phyloP scores from a whole-genome alignment of 2,888 invertebrate species.

The Hypsopygia costalis region DNA sequence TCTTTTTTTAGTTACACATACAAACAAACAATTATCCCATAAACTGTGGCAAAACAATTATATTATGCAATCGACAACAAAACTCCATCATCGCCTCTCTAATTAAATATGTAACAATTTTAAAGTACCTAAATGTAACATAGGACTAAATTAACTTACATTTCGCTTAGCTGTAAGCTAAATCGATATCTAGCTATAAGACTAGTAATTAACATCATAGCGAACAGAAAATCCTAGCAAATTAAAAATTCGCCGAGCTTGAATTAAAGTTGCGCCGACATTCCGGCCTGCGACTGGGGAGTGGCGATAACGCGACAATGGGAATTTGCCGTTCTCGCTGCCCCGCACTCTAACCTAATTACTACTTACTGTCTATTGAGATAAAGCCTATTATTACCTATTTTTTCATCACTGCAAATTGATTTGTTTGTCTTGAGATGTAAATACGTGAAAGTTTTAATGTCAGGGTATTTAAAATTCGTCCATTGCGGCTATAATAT shows the following conservation, averaged over 20 bases:
- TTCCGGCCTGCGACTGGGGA: conserved; percentile 52
- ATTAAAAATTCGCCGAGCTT: conserved; percentile 60
- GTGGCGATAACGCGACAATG: conserved; percentile 69
- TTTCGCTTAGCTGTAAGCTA: too few relatives aligned
- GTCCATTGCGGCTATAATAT: too few relatives aligned
- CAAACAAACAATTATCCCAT: too few relatives aligned
- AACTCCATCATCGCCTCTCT: too few relatives aligned
- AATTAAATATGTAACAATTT: too few relatives aligned
- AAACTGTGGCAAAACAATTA: too few relatives aligned
- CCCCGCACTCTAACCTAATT: conserved; percentile 52
- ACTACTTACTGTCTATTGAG: conserved; percentile 35
- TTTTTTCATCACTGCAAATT: not conserved
- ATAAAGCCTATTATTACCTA: conserved; percentile 10
- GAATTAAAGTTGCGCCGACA: conserved; percentile 66
- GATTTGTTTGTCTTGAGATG: not conserved
- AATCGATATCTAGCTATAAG: not conserved
- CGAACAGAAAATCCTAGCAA: conserved; percentile 38
- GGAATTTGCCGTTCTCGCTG: conserved; percentile 65
- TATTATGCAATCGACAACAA: too few relatives aligned
- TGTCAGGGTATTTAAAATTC: too few relatives aligned
- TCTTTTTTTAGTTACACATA: too few relatives aligned
- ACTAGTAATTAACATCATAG: conserved; percentile 11
- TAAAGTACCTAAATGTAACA: too few relatives aligned
- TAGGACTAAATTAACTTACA: too few relatives aligned
- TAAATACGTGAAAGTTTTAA: too few relatives aligned